Conservation (phyloP, 2,888 invertebrate species). For the Agapetus fuscipes region DNA sequence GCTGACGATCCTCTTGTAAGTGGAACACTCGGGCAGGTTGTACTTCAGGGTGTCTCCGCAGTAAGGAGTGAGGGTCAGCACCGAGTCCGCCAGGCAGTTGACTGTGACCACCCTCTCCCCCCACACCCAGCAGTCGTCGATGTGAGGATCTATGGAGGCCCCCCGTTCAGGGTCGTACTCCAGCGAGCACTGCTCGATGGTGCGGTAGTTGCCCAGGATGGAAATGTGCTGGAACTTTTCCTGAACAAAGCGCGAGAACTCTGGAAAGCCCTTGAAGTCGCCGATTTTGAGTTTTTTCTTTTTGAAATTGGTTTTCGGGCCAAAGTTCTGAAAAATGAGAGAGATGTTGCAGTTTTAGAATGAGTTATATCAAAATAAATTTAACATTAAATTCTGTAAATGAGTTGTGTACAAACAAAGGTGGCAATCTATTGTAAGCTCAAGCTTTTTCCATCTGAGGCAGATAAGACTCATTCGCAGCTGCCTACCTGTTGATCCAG, state of each 20-base stretch:
- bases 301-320: slow-evolving; percentile 98
- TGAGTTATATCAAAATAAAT: not conserved
- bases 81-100: slow-evolving; percentile 73
- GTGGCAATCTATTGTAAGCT: no score
- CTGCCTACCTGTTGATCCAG: no score
- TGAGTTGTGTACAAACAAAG: slow-evolving; percentile 1
- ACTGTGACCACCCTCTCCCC: slow-evolving; percentile 93
- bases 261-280: slow-evolving; percentile 80
- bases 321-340: slow-evolving; percentile 62
- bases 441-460: no score
- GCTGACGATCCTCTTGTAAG: slow-evolving; percentile 23
- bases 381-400: slow-evolving; percentile 4
- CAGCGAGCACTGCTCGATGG: slow-evolving; percentile 91
- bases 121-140: slow-evolving; percentile 99
- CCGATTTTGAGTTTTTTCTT: slow-evolving; percentile 72
- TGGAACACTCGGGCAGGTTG: slow-evolving; percentile 35
- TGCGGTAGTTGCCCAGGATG: slow-evolving; percentile 60
- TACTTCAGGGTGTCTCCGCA: slow-evolving; percentile 39
- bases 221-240: slow-evolving; percentile 55
- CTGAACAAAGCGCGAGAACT: slow-evolving; percentile 67
- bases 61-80: slow-evolving; percentile 69
- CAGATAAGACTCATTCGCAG: no score
- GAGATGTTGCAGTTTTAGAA: not conserved
- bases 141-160: slow-evolving; percentile 94
- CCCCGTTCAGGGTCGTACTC: slow-evolving; percentile 84